These are phyloP conservation scores for Calameuta filiformis DNA, from an alignment of 2,888 invertebrate species.

Conservation along the genomic window DNA sequence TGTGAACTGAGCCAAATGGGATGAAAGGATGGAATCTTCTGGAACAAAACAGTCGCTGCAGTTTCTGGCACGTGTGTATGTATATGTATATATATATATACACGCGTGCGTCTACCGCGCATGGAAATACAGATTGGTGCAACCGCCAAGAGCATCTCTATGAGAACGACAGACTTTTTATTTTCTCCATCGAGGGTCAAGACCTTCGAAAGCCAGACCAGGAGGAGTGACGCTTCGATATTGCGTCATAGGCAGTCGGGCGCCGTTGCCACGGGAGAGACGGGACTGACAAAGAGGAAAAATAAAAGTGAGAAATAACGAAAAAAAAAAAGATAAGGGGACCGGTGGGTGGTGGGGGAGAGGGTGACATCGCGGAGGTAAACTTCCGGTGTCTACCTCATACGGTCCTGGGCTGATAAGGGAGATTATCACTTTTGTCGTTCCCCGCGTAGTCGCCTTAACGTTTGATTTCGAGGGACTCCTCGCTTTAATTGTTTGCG, in stretches of 20 bases:
- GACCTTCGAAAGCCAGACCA: not conserved
- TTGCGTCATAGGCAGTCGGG: not conserved
- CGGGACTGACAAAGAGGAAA: not conserved
- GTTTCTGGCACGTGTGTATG: not conserved
- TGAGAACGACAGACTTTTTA: not conserved
- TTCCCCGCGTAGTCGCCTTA: not conserved
- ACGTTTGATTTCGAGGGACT: not conserved
- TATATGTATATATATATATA: not conserved
- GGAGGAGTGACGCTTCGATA: not conserved
- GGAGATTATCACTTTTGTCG: not conserved
- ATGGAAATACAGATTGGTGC: not conserved
- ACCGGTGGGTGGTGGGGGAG: not conserved
- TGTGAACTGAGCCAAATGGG: not conserved
- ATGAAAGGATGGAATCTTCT: not conserved
- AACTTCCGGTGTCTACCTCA: not conserved
- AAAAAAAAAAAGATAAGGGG: not conserved
- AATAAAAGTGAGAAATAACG: not conserved
- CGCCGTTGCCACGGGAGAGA: not conserved
- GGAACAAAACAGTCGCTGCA: not conserved
- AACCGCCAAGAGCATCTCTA: not conserved
- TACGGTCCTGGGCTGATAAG: not conserved
- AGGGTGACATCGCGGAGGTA: not conserved
- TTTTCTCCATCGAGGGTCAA: not conserved
- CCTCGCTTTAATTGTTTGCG: not conserved
- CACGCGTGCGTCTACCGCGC: too few species aligned